These are phyloP conservation scores for Linyphia triangularis DNA, from an alignment of 2,888 invertebrate species.

Conservation along the genomic window DNA sequence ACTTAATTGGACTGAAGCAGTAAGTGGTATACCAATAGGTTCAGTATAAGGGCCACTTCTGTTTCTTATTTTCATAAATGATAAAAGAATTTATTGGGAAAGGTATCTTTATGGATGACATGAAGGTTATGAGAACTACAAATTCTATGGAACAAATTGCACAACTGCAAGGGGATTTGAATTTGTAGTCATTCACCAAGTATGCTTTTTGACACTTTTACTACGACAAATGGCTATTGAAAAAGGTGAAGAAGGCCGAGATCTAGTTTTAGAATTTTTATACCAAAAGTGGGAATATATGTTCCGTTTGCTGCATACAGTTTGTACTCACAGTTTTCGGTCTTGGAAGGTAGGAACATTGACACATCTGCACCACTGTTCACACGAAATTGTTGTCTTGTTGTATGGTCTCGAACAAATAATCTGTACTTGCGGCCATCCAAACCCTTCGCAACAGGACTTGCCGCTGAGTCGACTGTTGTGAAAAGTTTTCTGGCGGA, in stretches of 20 bases:
- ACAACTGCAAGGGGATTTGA: no score
- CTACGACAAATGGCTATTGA: no score
- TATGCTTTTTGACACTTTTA: no score
- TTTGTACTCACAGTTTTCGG: background rate
- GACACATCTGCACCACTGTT: constrained; percentile 17
- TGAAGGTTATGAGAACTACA: no score
- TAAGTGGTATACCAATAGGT: no score
- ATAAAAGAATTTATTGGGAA: no score
- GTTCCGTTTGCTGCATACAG: constrained; percentile 30
- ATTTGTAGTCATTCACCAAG: no score
- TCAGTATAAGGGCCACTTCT: no score
- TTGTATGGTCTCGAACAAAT: background rate
- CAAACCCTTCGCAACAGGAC: background rate
- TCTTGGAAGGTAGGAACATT: background rate
- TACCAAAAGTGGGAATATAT: constrained; percentile 21
- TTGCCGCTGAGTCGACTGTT: background rate
- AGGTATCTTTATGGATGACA: no score
- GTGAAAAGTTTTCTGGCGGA: background rate
- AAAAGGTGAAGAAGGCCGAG: background rate
- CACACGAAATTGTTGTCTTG: constrained; percentile 10
- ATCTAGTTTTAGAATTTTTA: constrained; percentile 11
- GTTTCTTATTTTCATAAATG: no score
- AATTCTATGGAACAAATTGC: no score
- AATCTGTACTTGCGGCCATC: background rate
- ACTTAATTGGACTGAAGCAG: no score